Base-by-base conservation (phyloP, 2,113 vertebrate species). In the Sinocyclocheilus grahami region DNA sequence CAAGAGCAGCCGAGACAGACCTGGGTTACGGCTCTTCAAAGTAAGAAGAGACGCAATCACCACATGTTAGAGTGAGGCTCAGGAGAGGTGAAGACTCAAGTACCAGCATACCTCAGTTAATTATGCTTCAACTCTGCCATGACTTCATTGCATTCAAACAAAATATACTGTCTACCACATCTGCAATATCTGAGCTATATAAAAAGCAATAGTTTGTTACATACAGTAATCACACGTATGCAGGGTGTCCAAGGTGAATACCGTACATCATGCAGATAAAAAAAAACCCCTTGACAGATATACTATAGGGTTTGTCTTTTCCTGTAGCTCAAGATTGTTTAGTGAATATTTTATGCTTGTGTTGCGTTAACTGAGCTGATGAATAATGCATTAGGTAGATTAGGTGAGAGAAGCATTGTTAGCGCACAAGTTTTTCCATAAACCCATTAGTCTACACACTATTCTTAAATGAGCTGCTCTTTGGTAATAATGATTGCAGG, bases 61-160 rank as follows among this genome's bases (percentile, higher is more conserved):
- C 75, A 67, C 62, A 74, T 58, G 12, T 81, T 13, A 82, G 39
- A 55, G 30, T 76, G 85, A 71, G n/a, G 30, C 78, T 80, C 58
- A n/a, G 53, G 84, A 82, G 77, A 76, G 76, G 14, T 11, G 42
- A 86, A 83, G 89, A 65, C 67, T 75, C 20, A 53, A 37, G 53
- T 84, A 88, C 88, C 87, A 78, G 18, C 77, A 92, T 89, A 93
- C 91, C 87, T 92, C 82, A 91, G 91, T 93, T 93, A 93, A 94
- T 92, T 91, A 93, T 89, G 88, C 90, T 84, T 86, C 89, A 88
- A 90, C 86, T 85, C 9, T 84, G 89, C 80, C 85, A 85, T 5
- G 13, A 72, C 24, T 55, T 53, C 30, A 39, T 12, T 39, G 79
- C 83, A 86, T 90, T 85, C 90, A n/a, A 27, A 55, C 46, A 58